Conservation (phyloP, 2,113 vertebrate species). For the Trogon melanurus region DNA sequence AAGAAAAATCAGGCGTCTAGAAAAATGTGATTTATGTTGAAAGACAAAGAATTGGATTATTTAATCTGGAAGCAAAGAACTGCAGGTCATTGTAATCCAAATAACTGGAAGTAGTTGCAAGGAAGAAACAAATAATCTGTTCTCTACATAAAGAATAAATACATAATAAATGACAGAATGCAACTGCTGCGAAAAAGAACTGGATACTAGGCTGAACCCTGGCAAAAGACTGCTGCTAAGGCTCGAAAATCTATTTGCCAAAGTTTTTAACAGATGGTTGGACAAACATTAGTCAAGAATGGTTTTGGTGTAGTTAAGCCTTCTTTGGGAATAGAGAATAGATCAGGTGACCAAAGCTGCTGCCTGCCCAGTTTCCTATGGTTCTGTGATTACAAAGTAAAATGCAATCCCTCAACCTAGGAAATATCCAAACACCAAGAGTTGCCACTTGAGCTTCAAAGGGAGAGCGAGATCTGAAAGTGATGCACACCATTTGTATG, state of each 20-base stretch:
- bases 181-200: neutral
- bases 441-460: conserved; percentile 48
- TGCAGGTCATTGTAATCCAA: neutral
- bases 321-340: neutral
- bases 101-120: neutral
- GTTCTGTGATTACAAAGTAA: conserved; percentile 16
- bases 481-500: conserved; percentile 16
- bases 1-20: neutral
- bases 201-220: neutral
- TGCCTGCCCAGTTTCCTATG: neutral
- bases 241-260: neutral
- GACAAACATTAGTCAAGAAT: neutral
- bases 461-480: neutral
- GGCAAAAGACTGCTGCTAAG: neutral
- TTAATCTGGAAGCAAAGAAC: neutral
- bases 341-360: neutral
- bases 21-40: neutral
- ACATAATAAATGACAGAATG: neutral
- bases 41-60: neutral
- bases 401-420: neutral
- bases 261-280: neutral
- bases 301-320: neutral
- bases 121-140: neutral
- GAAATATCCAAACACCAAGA: neutral
- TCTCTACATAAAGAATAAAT: neutral